Conservation (phyloP, 2,113 vertebrate genomes). For the Semnornis frantzii region DNA sequence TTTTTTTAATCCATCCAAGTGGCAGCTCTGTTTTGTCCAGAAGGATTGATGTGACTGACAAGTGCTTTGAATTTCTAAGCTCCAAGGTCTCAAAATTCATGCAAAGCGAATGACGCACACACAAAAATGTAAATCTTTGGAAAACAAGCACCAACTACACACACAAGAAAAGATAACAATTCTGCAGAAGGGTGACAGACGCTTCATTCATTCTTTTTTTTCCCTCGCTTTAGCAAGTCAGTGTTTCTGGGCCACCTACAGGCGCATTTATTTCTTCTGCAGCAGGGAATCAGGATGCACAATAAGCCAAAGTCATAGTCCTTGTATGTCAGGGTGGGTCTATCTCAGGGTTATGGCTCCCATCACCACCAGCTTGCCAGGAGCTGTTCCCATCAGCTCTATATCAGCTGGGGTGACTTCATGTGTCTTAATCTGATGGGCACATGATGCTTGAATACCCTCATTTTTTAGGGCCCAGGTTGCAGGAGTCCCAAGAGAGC, state of each 20-base stretch:
- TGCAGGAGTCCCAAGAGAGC: neutral
- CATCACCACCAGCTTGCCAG: rapidly evolving
- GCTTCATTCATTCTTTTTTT: neutral
- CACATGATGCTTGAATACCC: rapidly evolving
- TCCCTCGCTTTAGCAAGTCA: neutral
- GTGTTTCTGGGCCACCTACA: constrained; percentile 57
- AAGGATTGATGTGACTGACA: constrained; percentile 48
- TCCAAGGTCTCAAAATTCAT: constrained; percentile 17
- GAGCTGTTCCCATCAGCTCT: neutral
- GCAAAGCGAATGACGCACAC: constrained; percentile 34
- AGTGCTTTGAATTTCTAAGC: constrained; percentile 61
- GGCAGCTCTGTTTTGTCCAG: constrained; percentile 35
- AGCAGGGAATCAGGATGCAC: neutral
- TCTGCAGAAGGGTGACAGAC: constrained; percentile 42
- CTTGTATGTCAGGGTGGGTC: neutral
- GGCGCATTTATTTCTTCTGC: constrained; percentile 16
- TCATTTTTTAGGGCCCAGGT: neutral
- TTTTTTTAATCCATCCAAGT: neutral
- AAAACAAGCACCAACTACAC: constrained; percentile 21
- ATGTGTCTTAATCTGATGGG: rapidly evolving
- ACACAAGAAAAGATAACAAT: neutral
- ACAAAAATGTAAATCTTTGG: constrained; percentile 61
- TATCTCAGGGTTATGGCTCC: neutral
- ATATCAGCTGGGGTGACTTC: rapidly evolving
- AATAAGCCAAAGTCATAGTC: neutral